phyloP scores from a whole-genome alignment of 2,888 invertebrate genomes.

The Micropterix aruncella region DNA sequence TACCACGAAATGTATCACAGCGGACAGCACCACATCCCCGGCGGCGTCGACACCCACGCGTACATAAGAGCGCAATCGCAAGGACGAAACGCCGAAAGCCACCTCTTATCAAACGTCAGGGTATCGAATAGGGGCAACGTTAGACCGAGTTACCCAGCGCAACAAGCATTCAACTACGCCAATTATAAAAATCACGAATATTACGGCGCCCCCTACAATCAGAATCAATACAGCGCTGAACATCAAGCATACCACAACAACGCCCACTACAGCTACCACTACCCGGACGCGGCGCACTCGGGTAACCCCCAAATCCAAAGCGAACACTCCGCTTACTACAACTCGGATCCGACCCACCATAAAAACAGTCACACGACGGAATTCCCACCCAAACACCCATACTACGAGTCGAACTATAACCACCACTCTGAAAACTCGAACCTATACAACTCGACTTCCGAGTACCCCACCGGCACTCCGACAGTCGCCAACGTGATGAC shows the following conservation, averaged over 20 bases:
- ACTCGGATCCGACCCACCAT: conserved; percentile 25
- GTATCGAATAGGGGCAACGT: conserved; percentile 15
- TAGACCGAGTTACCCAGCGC: conserved; percentile 25
- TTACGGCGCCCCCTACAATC: conserved; percentile 18
- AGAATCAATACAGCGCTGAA: conserved; percentile 18
- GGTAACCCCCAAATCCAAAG: conserved; percentile 23
- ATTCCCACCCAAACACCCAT: conserved; percentile 35
- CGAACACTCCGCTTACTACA: conserved; percentile 26
- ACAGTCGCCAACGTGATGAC: conserved; percentile 30
- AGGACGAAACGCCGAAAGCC: conserved; percentile 13
- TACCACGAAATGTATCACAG: conserved; percentile 24
- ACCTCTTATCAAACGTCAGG: conserved; percentile 11
- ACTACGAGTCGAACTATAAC: conserved; percentile 36
- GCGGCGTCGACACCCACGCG: conserved; percentile 18
- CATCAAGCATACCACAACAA: conserved; percentile 15
- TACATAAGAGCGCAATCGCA: conserved; percentile 17
- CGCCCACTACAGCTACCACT: conserved; percentile 36
- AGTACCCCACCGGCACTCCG: background rate
- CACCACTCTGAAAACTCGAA: conserved; percentile 20
- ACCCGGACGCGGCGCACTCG: conserved; percentile 29
- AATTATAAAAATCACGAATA: conserved; percentile 39
- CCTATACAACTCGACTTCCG: conserved; percentile 5
- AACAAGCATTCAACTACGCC: conserved; percentile 26
- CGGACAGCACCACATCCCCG: conserved; percentile 18
- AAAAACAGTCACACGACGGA: conserved; percentile 35